Base-by-base conservation (phyloP, 2,888 invertebrate species). In the Pandemis heparana region DNA sequence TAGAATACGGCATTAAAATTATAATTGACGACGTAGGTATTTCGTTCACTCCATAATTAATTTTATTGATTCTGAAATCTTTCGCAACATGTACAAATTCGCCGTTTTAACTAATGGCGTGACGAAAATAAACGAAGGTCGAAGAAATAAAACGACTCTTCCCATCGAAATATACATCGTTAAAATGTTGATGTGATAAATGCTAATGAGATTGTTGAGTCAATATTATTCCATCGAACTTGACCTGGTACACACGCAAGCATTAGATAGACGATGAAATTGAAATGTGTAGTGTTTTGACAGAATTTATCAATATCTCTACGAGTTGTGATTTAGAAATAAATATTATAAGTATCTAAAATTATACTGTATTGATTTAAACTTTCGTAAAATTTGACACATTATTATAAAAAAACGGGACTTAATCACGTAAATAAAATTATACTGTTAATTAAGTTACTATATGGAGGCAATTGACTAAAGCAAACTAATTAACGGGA, bases 61-160 rank as follows among this genome's bases (percentile, higher is more conserved):
- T n/a, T n/a, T n/a, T n/a, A n/a, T 70, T 63, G 69, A 14, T 39
- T 61, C 51, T 53, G 41, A 70, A 69, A 48, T n/a, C 53, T 74
- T 74, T 51, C 69, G 51, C 62, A 63, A 69, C 64, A 65, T 32
- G 2, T 53, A 23, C 32, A 48, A 51, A 32, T 72, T 63, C 14
- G 41, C 43, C 48, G 39, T 51, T 51, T 53, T 64, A 41, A 48
- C 46, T 63, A 48, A 61, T 53, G 18, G 51, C 46, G 51, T 60
- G 60, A 41, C 60, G 69, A 51, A 65, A 70, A 63, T 62, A 73
- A 68, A 60, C 65, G 60, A 74, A 74, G 69, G 59, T 43, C 51
- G 61, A 32, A 71, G 39, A 61, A 61, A 43, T 51, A 16, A 59
- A 51, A 64, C 53, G 18, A 32, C 10, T 32, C 39, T 65, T 70